Conservation (phyloP, 2,797 vertebrate genomes). For the Hafferia zeledoni region DNA sequence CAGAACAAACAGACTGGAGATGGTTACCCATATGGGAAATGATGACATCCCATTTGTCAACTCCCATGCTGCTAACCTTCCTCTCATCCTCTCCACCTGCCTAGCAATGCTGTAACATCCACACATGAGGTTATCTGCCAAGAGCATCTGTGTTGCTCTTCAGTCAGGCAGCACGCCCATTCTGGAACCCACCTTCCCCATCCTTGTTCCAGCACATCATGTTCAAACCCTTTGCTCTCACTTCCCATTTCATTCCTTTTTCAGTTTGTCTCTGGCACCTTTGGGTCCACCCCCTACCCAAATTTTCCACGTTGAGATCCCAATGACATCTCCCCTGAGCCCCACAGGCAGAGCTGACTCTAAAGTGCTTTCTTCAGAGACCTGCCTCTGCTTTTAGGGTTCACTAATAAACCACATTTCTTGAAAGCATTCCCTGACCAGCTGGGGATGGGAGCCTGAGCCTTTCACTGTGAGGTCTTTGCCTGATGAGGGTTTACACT, state of each 20-base stretch:
- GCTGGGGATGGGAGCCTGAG: neutral
- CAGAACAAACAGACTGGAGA: slow-evolving; percentile 23
- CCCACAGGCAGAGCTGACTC: neutral
- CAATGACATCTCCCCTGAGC: neutral
- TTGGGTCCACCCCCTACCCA: neutral
- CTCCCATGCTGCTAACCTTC: slow-evolving; percentile 7
- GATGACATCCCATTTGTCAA: slow-evolving; percentile 60
- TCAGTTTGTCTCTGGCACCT: neutral
- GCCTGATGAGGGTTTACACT: neutral
- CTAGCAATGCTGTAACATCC: neutral
- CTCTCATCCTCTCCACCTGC: slow-evolving; percentile 49
- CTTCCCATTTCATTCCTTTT: neutral
- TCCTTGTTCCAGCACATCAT: neutral
- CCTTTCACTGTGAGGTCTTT: neutral
- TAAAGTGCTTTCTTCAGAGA: neutral
- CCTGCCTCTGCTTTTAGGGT: neutral
- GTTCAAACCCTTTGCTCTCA: neutral
- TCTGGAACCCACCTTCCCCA: neutral
- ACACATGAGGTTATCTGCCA: slow-evolving; percentile 31
- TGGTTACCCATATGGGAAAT: slow-evolving; percentile 46
- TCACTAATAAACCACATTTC: neutral
- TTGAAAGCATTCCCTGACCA: neutral
- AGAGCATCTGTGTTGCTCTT: slow-evolving; percentile 47
- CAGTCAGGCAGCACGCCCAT: fast-evolving
- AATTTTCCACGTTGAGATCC: neutral